Evolutionary conservation across 1,140 invertebrate species (phyloP), one percentile per base, ranked within the genome.

Genomic region (Lasioglossum baleicum): DNA sequence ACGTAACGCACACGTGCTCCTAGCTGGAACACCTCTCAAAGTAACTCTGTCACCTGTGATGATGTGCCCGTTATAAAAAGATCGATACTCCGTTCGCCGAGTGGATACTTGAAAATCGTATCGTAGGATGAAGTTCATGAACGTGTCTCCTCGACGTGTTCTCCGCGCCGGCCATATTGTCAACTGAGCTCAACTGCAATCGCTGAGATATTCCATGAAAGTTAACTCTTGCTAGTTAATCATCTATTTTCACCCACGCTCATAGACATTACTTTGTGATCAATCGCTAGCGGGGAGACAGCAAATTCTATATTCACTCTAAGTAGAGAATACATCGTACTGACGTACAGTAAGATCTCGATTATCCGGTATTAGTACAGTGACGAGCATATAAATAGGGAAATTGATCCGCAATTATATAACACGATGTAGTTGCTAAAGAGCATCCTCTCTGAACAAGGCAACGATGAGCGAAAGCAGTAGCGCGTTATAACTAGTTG

Each of bases 21-120:
- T 53, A 22, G 17, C 69, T 22, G 63, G 40, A 53, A 75, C 70
- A 40, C 40, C n/a, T 44, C 42, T 78, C 74, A 56, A 82, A 85
- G 75, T 72, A 73, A 80, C 80, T 65, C 51, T 15, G 58, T 65
- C 64, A 76, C 40, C 40, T 56, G 35, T 53, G 40, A 64, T 40
- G 48, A 44, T 65, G 48, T 60, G 22, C 17, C 26, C 53, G 35
- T 42, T 51, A 42, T 40, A 61, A 80, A 80, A 68, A 53, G 42
- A 81, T 71, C 48, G 75, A 81, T 81, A 70, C 17, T 5, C 15
- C 20, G 66, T 69, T 26, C 13, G 42, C 7, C 3, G 44, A 13
- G 61, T 3, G 53, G 67, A 31, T 56, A 60, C 80, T 66, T 66
- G 20, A 61, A 53, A 78, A 58, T 58, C 61, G 51, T 48, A 71